These are phyloP conservation scores for Galerucella calmariensis DNA, from an alignment of 2,888 invertebrate species.

Conservation along the genomic window DNA sequence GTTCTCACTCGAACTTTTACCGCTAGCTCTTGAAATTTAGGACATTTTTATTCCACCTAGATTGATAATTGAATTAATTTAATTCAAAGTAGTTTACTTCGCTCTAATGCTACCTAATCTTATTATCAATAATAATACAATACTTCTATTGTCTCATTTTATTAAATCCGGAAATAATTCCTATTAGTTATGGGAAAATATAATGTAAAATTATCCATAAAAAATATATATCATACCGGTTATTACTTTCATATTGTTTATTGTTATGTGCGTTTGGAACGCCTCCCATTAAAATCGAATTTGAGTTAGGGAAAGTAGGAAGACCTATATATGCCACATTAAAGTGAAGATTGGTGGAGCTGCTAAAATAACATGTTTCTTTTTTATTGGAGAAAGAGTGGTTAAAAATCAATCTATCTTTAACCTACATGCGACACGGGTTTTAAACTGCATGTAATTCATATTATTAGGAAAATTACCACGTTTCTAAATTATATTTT, in stretches of 20 bases:
- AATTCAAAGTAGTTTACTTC: neutral
- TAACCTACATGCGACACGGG: slow-evolving; percentile 12
- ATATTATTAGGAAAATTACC: neutral
- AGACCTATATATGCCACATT: slow-evolving; percentile 41
- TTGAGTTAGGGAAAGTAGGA: slow-evolving; percentile 38
- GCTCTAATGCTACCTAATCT: neutral
- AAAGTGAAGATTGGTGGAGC: slow-evolving; percentile 30
- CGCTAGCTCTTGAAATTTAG: no score
- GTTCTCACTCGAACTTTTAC: no score
- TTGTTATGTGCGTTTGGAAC: slow-evolving; percentile 28
- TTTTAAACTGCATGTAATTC: neutral
- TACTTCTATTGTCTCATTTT: slow-evolving; percentile 1
- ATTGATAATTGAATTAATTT: neutral
- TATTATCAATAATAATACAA: neutral
- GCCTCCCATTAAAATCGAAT: slow-evolving; percentile 19
- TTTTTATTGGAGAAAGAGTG: slow-evolving; percentile 12
- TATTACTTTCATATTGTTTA: slow-evolving; percentile 29
- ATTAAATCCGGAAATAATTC: neutral
- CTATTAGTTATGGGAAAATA: slow-evolving; percentile 8
- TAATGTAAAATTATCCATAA: slow-evolving; percentile 30
- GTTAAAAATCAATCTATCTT: slow-evolving; percentile 23
- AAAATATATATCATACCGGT: slow-evolving; percentile 29
- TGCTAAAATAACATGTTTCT: slow-evolving; percentile 31
- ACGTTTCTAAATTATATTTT: neutral
- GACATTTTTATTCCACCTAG: neutral